Evolutionary conservation across 2,888 invertebrate species (phyloP).

Genomic region (Eustalomyia histrio): DNA sequence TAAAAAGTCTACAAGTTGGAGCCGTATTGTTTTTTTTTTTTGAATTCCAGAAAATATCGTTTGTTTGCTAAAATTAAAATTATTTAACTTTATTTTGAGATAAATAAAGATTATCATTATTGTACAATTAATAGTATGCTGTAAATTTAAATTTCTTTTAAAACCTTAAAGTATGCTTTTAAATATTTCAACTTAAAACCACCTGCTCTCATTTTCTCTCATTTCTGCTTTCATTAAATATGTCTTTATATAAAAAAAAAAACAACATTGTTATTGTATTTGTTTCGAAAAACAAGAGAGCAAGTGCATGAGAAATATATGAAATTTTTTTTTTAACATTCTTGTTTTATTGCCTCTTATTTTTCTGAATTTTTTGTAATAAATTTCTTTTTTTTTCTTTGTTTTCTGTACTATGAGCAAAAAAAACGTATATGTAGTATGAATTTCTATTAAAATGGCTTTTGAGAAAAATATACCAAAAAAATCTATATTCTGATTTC

Average conservation of each 20-base stretch:
- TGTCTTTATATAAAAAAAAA: too few relatives aligned
- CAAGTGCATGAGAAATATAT: conserved; percentile 38
- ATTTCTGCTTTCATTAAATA: neutral
- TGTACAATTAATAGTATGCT: conserved; percentile 12
- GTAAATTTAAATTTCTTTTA: conserved; percentile 10
- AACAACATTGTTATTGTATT: neutral
- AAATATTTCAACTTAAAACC: conserved; percentile 5
- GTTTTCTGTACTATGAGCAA: conserved; percentile 7
- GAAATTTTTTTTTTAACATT: neutral
- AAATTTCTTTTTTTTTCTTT: neutral
- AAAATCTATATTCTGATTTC: conserved; percentile 4
- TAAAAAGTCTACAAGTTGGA: too few relatives aligned
- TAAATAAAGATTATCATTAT: too few relatives aligned
- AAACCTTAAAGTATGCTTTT: conserved; percentile 33
- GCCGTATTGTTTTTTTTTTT: too few relatives aligned
- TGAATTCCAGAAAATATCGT: too few relatives aligned
- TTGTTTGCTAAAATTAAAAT: too few relatives aligned
- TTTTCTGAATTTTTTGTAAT: conserved; percentile 20
- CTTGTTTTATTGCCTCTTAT: conserved; percentile 34
- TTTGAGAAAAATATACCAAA: conserved; percentile 7
- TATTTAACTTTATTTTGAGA: too few relatives aligned
- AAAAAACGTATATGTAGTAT: neutral
- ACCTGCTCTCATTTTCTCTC: conserved; percentile 24
- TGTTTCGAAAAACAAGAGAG: conserved; percentile 28
- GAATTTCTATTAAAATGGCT: conserved; percentile 20